Percentiles rank a stretch among this genome's conserved stretches.
Conservation (phyloP, 2,888 invertebrate species). For the Tethea ocularis region DNA sequence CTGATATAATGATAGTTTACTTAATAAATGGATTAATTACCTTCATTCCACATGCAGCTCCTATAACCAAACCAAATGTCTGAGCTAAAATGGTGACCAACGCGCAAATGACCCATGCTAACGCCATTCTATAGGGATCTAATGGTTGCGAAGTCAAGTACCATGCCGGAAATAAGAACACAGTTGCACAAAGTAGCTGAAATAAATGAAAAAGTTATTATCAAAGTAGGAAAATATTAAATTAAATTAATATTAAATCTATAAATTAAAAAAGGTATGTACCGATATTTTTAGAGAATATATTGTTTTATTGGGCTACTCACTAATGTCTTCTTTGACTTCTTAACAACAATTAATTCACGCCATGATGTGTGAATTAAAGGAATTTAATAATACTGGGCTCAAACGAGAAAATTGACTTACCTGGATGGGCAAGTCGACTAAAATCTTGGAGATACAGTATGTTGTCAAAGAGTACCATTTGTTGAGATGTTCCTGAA, state of each 20-base stretch:
- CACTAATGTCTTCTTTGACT: too few relatives aligned
- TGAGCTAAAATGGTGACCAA: constrained; percentile 90
- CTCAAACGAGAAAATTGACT: constrained; percentile 11
- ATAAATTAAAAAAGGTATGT: too few relatives aligned
- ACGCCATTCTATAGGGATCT: constrained; percentile 83
- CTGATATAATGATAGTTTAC: too few relatives aligned
- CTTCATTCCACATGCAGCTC: constrained; percentile 87
- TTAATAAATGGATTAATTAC: constrained; percentile 49
- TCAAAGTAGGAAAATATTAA: background rate
- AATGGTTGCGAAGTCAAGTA: constrained; percentile 90
- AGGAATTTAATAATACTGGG: background rate
- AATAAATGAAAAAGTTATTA: constrained; percentile 31
- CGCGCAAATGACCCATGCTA: constrained; percentile 87
- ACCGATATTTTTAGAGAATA: too few relatives aligned
- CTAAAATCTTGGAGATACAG: constrained; percentile 88
- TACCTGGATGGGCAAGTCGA: constrained; percentile 90
- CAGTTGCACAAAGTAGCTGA: constrained; percentile 88
- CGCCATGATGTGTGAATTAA: too few relatives aligned
- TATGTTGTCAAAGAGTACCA: constrained; percentile 90
- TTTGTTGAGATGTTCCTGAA: constrained; percentile 89
- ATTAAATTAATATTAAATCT: background rate
- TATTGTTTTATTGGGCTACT: too few relatives aligned
- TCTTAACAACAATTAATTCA: too few relatives aligned
- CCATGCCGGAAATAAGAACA: constrained; percentile 89
- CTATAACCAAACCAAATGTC: constrained; percentile 89